Percentiles rank a stretch among this genome's conserved stretches.
phyloP scores from a whole-genome alignment of 2,113 vertebrate species.

The Hemichromis elongatus region DNA sequence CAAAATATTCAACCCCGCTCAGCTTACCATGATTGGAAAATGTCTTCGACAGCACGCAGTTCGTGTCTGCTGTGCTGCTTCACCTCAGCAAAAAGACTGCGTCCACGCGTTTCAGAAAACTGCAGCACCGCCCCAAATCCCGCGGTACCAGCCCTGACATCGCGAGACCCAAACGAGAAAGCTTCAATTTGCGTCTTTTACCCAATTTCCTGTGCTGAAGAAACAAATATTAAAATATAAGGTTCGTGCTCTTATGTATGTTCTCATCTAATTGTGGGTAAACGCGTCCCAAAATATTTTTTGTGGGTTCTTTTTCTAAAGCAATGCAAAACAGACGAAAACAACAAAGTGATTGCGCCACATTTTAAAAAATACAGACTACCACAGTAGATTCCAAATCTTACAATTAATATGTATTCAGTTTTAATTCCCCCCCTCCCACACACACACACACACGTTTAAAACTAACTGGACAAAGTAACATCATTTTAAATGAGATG shows the following conservation, averaged over 20 bases:
- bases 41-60: background rate
- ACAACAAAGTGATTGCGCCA: background rate
- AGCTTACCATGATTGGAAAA: slow-evolving; percentile 47
- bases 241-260: background rate
- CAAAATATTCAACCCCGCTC: fast-evolving
- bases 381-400: background rate
- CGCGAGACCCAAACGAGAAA: background rate
- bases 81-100: background rate
- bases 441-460: too few relatives aligned
- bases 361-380: background rate
- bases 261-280: background rate
- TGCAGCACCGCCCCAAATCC: background rate
- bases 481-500: background rate
- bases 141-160: background rate
- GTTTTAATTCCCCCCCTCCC: background rate
- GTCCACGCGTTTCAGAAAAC: fast-evolving
- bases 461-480: background rate
- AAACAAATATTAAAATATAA: background rate
- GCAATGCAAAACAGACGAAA: background rate
- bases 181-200: background rate
- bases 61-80: background rate
- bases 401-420: background rate
- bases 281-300: background rate
- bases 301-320: background rate
- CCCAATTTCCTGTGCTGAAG: background rate